Conservation (phyloP, 1,140 invertebrate species). For the Aricia agestis region DNA sequence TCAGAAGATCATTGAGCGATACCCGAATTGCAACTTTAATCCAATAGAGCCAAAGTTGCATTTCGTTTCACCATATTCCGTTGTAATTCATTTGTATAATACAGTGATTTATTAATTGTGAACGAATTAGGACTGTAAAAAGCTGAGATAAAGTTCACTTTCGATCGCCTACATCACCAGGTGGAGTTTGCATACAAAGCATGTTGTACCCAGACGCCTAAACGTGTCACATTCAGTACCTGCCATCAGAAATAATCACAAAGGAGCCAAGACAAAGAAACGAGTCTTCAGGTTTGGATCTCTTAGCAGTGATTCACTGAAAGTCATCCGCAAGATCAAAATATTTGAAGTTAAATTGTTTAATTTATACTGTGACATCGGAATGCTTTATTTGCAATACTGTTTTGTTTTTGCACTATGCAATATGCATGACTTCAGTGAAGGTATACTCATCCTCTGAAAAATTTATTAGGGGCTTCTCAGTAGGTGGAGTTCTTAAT, state of each 20-base stretch:
- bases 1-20: conserved; percentile 29
- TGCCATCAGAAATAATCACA: conserved; percentile 40
- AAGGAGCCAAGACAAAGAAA: conserved; percentile 36
- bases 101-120: conserved; percentile 2
- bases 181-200: conserved; percentile 11
- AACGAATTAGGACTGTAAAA: conserved; percentile 6
- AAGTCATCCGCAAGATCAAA: conserved; percentile 6
- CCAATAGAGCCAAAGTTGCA: neutral
- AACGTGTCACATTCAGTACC: conserved; percentile 35
- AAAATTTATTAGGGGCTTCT: neutral
- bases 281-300: conserved; percentile 26
- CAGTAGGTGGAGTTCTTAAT: too few relatives aligned
- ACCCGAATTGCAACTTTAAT: conserved; percentile 8
- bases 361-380: neutral
- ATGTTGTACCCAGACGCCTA: conserved; percentile 16
- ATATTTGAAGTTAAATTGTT: conserved; percentile 12
- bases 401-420: neutral
- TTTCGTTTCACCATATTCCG: neutral
- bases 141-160: conserved; percentile 10
- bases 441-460: neutral
- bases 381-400: neutral
- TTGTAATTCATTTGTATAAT: conserved; percentile 19
- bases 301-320: conserved; percentile 24
- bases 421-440: neutral
- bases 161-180: neutral